A percentile compares a stretch with the other conserved stretches of the same genome.
These are phyloP conservation scores for Microtus obscurus DNA, from an alignment of 2,797 vertebrate species.

Conservation along the genomic window DNA sequence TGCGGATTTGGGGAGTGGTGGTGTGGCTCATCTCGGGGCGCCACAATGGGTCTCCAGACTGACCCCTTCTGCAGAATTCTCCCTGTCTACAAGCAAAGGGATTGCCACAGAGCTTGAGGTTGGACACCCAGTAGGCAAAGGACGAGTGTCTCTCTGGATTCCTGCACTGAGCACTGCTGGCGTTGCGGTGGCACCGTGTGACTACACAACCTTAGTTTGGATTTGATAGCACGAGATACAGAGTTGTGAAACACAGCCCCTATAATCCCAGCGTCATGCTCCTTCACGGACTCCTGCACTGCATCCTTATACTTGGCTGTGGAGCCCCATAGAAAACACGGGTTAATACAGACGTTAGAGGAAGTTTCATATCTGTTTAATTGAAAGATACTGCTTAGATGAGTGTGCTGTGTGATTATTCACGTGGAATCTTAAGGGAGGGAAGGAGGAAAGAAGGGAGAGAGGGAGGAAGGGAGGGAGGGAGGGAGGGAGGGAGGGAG, in stretches of 20 bases:
- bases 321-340: slow-evolving; percentile 47
- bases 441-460: too few relatives aligned
- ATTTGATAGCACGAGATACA: neutral
- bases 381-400: slow-evolving; percentile 63
- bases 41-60: neutral
- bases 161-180: neutral
- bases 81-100: neutral
- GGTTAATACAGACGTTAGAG: slow-evolving; percentile 62
- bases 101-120: neutral
- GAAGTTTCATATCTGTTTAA: slow-evolving; percentile 73
- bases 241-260: slow-evolving; percentile 25
- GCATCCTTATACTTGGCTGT: slow-evolving; percentile 57
- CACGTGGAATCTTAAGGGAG: slow-evolving; percentile 55
- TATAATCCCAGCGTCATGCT: neutral
- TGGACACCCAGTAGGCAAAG: neutral
- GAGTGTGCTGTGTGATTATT: slow-evolving; percentile 64
- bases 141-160: neutral
- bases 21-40: neutral
- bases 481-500: too few relatives aligned
- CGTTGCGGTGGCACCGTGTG: neutral
- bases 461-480: fast-evolving
- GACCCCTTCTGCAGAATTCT: neutral
- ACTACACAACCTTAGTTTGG: neutral
- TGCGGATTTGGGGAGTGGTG: neutral
- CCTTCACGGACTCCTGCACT: slow-evolving; percentile 13